These are phyloP conservation scores for Seriola dumerili DNA, from an alignment of 2,113 vertebrate species.

Conservation along the genomic window DNA sequence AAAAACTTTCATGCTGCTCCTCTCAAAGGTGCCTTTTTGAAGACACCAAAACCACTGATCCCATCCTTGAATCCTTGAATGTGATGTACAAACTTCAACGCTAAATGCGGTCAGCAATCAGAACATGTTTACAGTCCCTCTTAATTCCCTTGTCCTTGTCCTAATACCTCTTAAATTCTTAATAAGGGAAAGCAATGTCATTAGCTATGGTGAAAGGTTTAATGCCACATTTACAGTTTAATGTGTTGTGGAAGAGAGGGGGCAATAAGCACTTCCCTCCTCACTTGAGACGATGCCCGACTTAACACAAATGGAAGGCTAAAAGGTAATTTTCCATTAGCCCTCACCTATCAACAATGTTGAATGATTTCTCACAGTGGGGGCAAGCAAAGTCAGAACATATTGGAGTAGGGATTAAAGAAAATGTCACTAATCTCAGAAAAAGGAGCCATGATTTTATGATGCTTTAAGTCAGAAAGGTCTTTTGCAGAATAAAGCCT, in stretches of 20 bases:
- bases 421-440: slow-evolving; percentile 58
- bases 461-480: slow-evolving; percentile 30
- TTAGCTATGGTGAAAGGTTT: slow-evolving; percentile 72
- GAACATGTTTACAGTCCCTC: slow-evolving; percentile 46
- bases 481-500: slow-evolving; percentile 41
- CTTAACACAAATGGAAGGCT: slow-evolving; percentile 48
- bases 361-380: slow-evolving; percentile 46
- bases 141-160: slow-evolving; percentile 53
- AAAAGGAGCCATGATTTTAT: slow-evolving; percentile 43
- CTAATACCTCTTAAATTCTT: slow-evolving; percentile 59
- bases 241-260: slow-evolving; percentile 59
- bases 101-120: slow-evolving; percentile 35
- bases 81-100: slow-evolving; percentile 21
- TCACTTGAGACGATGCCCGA: slow-evolving; percentile 50
- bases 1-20: not conserved
- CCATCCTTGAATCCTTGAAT: not conserved
- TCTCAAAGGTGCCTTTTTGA: too few relatives aligned
- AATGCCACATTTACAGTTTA: slow-evolving; percentile 72
- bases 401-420: slow-evolving; percentile 51
- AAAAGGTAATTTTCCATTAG: slow-evolving; percentile 59
- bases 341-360: slow-evolving; percentile 28
- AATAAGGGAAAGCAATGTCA: slow-evolving; percentile 52
- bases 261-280: slow-evolving; percentile 45
- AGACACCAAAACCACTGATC: not conserved
- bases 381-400: slow-evolving; percentile 25